These are phyloP conservation scores for Sphenopsis melanotis DNA, from an alignment of 2,797 vertebrate genomes.

Conservation along the genomic window DNA sequence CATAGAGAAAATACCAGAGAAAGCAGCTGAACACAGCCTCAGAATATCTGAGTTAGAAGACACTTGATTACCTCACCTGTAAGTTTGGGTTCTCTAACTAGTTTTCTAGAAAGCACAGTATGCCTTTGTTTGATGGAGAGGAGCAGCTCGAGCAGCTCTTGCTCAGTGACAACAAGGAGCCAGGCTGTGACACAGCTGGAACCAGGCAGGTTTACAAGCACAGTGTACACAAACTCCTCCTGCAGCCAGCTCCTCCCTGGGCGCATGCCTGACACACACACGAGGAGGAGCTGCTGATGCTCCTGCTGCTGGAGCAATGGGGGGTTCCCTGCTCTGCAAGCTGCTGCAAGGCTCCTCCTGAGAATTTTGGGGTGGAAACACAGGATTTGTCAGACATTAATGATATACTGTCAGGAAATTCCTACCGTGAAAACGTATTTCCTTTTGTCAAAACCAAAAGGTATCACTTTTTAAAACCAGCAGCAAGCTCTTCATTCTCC, in stretches of 20 bases:
- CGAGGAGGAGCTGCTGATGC: neutral
- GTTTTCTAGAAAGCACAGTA: slow-evolving; percentile 37
- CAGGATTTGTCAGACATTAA: slow-evolving; percentile 23
- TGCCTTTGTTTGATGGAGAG: neutral
- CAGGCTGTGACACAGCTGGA: neutral
- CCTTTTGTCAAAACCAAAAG: slow-evolving; percentile 62
- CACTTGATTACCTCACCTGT: slow-evolving; percentile 22
- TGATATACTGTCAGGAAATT: slow-evolving; percentile 40
- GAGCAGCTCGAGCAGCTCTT: slow-evolving; percentile 28
- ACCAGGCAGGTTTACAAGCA: neutral
- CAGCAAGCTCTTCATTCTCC: slow-evolving; percentile 76
- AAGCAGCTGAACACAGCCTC: slow-evolving; percentile 50
- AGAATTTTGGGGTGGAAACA: slow-evolving; percentile 9
- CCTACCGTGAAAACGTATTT: slow-evolving; percentile 38
- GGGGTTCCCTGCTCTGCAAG: neutral
- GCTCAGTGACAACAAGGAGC: neutral
- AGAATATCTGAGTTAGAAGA: slow-evolving; percentile 51
- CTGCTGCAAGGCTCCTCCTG: neutral
- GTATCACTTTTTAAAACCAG: slow-evolving; percentile 61
- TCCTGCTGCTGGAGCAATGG: neutral
- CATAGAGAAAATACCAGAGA: slow-evolving; percentile 47
- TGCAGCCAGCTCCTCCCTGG: neutral
- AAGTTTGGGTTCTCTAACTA: slow-evolving; percentile 38
- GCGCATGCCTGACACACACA: neutral
- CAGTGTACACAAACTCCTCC: neutral